These are phyloP conservation scores for Neosilurus mollespiculum DNA, from an alignment of 2,797 vertebrate species.

Conservation along the genomic window DNA sequence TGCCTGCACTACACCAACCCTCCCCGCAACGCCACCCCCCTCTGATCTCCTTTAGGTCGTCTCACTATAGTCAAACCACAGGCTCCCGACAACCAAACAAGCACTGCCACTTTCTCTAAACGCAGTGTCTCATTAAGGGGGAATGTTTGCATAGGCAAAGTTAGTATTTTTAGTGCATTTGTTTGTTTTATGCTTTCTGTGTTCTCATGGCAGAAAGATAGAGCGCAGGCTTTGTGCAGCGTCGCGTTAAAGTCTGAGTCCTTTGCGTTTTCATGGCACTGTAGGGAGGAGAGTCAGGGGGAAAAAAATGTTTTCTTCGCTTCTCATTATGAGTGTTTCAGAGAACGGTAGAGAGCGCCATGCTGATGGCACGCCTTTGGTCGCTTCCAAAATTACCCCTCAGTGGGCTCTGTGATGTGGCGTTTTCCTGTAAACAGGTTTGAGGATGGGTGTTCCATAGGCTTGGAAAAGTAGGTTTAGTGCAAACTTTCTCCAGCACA, in stretches of 20 bases:
- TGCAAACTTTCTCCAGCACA: constrained; percentile 53
- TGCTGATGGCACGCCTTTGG: constrained; percentile 61
- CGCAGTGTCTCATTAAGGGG: constrained; percentile 80
- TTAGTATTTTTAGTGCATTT: constrained; percentile 83
- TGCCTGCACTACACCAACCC: constrained; percentile 66
- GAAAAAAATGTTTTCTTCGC: constrained; percentile 50
- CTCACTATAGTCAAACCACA: constrained; percentile 66
- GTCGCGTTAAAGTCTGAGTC: constrained; percentile 49
- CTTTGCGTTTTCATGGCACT: constrained; percentile 51
- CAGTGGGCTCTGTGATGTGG: constrained; percentile 60
- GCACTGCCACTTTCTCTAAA: constrained; percentile 77
- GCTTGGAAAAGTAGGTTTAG: constrained; percentile 58
- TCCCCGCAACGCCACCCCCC: constrained; percentile 69
- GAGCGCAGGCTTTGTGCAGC: constrained; percentile 39
- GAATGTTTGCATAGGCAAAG: constrained; percentile 82
- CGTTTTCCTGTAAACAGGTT: constrained; percentile 63
- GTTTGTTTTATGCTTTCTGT: constrained; percentile 68
- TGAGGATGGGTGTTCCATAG: constrained; percentile 57
- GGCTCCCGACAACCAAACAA: constrained; percentile 62
- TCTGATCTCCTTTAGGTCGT: constrained; percentile 81
- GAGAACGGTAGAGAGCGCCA: constrained; percentile 53
- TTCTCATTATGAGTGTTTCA: constrained; percentile 59
- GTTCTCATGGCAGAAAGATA: constrained; percentile 65
- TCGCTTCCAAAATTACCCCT: constrained; percentile 63
- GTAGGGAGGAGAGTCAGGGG: constrained; percentile 56